These are phyloP conservation scores for Clarias macrocephalus DNA, from an alignment of 2,113 vertebrate species.

Conservation along the genomic window DNA sequence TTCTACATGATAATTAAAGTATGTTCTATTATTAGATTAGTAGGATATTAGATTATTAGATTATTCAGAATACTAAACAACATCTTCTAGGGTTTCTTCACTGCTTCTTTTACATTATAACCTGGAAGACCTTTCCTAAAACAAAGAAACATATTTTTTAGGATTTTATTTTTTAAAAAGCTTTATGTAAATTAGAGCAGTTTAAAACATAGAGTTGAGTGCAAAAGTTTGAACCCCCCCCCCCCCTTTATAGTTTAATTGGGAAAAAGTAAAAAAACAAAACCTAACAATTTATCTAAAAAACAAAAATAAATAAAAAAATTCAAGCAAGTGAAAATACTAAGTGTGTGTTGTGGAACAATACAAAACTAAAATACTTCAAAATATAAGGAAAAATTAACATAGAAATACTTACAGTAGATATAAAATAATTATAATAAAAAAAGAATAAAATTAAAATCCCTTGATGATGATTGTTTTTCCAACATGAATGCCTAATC, in stretches of 20 bases:
- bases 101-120: not conserved
- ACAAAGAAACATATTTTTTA: not conserved
- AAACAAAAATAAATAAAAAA: no score
- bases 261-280: not conserved
- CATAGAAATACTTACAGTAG: not conserved
- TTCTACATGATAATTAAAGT: conserved; percentile 27
- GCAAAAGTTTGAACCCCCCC: not conserved
- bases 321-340: not conserved
- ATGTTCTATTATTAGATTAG: conserved; percentile 1
- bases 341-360: not conserved
- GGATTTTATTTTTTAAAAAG: not conserved
- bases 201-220: not conserved
- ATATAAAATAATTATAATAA: not conserved
- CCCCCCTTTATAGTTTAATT: not conserved
- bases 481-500: not conserved
- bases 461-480: not conserved
- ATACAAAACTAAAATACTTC: not conserved
- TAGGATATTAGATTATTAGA: conserved; percentile 21
- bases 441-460: not conserved
- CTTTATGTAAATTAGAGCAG: not conserved
- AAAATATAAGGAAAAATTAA: not conserved
- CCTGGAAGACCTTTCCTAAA: conserved; percentile 37
- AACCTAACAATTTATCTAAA: not conserved
- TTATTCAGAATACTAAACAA: conserved; percentile 28
- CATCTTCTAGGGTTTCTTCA: not conserved